Evolutionary conservation across 2,113 vertebrate species (phyloP), one percentile per base, ranked within the genome.

Genomic region (Paramisgurnus dabryanus): DNA sequence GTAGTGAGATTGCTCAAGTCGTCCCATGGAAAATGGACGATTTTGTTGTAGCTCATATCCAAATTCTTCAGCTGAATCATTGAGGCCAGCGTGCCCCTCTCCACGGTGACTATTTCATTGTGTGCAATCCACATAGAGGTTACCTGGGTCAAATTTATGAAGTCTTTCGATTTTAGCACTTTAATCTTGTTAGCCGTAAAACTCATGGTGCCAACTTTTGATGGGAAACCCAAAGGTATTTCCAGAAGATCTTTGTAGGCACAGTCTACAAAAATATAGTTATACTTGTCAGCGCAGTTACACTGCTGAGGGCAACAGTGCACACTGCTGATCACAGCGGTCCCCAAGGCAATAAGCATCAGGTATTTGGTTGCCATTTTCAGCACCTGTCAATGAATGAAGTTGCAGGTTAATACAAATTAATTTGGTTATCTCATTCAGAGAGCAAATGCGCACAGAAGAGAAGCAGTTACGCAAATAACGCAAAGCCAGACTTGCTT

Each of bases 81-180:
- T 5, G 92, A 91, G 1, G 96, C 92, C 22, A 99, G 87, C 0
- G 96, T 91, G 13, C 93, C 93, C 0, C 70, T 85, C 85, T 99
- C 95, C 1, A 99, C 90, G 6, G 91, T 87, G 17, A 93, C 89
- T 53, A 99, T 96, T 84, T 95, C 94, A 68, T 97, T 99, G 92
- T 98, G 96, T 0, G 96, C 94, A 88, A 99, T 82, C 98, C 98
- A 99, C 74, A 99, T 93, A 64, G 98, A 99, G n/a, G 92, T 95
- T 78, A 96, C 95, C 88, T 97, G 96, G 7, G 92, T 94, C 86
- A 97, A 95, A 43, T 93, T 91, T 71, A 93, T 60, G 10, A 99
- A 98, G 84, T 91, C 94, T 41, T 93, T 93, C 0, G 88, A 92
- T 43, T 93, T 93, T 61, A 98, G 89, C 0, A 91, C 83, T 11